phyloP scores from a whole-genome alignment of 1,140 invertebrate genomes.

The Mylabris phalerata region DNA sequence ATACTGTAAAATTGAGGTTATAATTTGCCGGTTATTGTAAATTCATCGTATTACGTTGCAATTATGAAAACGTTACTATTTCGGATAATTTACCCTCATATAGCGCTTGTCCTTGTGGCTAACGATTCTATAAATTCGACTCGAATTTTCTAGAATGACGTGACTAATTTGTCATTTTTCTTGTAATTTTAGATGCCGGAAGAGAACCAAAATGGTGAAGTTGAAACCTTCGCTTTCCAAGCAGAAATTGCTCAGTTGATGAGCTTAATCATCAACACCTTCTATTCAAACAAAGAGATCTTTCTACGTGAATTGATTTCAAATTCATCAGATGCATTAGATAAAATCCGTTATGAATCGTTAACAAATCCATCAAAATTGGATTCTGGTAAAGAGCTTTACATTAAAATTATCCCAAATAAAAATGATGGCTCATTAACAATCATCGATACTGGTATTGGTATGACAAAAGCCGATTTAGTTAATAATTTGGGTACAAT shows the following conservation, averaged over 20 bases:
- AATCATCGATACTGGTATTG: constrained; percentile 95
- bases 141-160: background rate
- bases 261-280: constrained; percentile 98
- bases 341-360: constrained; percentile 90
- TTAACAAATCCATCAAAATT: constrained; percentile 79
- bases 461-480: constrained; percentile 94
- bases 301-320: constrained; percentile 96
- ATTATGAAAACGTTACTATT: too few relatives aligned
- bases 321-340: constrained; percentile 92
- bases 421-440: constrained; percentile 89
- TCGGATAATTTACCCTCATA: background rate
- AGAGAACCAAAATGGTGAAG: constrained; percentile 56
- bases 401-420: constrained; percentile 93
- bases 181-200: constrained; percentile 53
- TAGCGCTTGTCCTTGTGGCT: background rate
- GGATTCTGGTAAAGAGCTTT: constrained; percentile 71
- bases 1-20: too few relatives aligned
- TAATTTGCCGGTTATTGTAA: too few relatives aligned
- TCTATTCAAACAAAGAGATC: constrained; percentile 98
- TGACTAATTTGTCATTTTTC: background rate
- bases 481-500: constrained; percentile 98
- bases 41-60: too few relatives aligned
- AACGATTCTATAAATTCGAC: background rate
- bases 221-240: constrained; percentile 92
- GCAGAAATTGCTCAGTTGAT: constrained; percentile 98